A percentile compares a stretch with the other conserved stretches of the same genome.
phyloP scores from a whole-genome alignment of 2,797 vertebrate genomes.

The Nannoperca australis region DNA sequence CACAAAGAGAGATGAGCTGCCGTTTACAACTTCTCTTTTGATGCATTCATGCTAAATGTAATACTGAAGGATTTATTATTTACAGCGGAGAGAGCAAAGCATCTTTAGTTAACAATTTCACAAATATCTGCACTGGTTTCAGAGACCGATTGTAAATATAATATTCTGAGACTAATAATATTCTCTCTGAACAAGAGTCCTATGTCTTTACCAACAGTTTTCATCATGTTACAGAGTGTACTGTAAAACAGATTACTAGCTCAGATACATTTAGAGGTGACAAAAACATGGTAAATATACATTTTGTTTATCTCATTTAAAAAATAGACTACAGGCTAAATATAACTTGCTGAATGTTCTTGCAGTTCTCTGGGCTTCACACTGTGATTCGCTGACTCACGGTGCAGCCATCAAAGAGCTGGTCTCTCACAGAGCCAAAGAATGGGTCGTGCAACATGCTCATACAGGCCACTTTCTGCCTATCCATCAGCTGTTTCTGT shows the following conservation, averaged over 20 bases:
- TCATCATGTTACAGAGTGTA: background rate
- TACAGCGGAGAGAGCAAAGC: background rate
- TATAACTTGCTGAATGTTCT: background rate
- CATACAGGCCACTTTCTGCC: background rate
- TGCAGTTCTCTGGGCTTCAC: constrained; percentile 2
- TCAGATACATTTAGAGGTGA: background rate
- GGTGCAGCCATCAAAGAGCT: constrained; percentile 4
- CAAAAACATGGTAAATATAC: background rate
- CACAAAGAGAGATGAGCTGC: background rate
- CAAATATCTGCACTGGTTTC: background rate
- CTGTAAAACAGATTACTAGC: background rate
- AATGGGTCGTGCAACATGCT: constrained; percentile 13
- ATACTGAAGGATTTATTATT: background rate
- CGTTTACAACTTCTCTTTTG: background rate
- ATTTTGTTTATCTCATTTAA: background rate
- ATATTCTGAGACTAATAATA: background rate
- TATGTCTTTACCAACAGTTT: background rate
- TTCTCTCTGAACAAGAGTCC: background rate
- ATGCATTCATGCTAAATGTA: background rate
- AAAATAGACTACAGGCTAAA: background rate
- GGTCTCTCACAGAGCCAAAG: constrained; percentile 11
- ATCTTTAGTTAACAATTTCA: background rate
- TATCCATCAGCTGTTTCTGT: background rate
- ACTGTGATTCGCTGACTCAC: constrained; percentile 49
- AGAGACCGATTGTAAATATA: background rate